These are phyloP conservation scores for Alaudala cheleensis DNA, from an alignment of 2,113 vertebrate species.

Conservation along the genomic window DNA sequence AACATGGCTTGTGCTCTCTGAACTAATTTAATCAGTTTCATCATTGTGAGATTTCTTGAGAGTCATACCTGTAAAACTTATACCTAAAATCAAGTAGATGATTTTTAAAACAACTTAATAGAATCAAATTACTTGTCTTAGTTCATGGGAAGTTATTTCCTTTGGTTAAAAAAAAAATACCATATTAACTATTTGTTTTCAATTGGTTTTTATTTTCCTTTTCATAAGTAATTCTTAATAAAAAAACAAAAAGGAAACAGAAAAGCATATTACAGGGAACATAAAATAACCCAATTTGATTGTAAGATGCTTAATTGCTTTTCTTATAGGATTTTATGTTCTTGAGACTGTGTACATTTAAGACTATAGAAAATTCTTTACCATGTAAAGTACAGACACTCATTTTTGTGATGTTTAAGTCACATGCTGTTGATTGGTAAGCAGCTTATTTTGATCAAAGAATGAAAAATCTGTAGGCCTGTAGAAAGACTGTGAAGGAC, in stretches of 20 bases:
- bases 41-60: neutral
- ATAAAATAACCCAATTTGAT: slow-evolving; percentile 56
- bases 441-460: slow-evolving; percentile 70
- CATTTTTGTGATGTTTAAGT: slow-evolving; percentile 73
- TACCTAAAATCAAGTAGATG: slow-evolving; percentile 58
- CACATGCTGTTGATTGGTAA: slow-evolving; percentile 68
- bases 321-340: slow-evolving; percentile 61
- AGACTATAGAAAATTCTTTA: slow-evolving; percentile 76
- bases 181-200: slow-evolving; percentile 52
- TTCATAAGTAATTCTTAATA: slow-evolving; percentile 24
- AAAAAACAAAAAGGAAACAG: neutral
- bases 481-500: slow-evolving; percentile 60
- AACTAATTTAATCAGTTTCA: slow-evolving; percentile 19
- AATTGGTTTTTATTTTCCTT: slow-evolving; percentile 28
- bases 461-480: slow-evolving; percentile 57
- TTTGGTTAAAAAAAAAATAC: slow-evolving; percentile 31
- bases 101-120: slow-evolving; percentile 68
- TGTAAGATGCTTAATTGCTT: slow-evolving; percentile 70
- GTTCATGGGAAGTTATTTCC: slow-evolving; percentile 58
- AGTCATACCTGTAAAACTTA: slow-evolving; percentile 37
- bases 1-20: slow-evolving; percentile 11
- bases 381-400: slow-evolving; percentile 78
- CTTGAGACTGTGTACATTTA: slow-evolving; percentile 71
- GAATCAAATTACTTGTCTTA: slow-evolving; percentile 77
- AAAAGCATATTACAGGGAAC: slow-evolving; percentile 9